Percentiles rank a stretch among this genome's conserved stretches.
phyloP scores from a whole-genome alignment of 2,797 vertebrate species.

The Triplophysa bombifrons region DNA sequence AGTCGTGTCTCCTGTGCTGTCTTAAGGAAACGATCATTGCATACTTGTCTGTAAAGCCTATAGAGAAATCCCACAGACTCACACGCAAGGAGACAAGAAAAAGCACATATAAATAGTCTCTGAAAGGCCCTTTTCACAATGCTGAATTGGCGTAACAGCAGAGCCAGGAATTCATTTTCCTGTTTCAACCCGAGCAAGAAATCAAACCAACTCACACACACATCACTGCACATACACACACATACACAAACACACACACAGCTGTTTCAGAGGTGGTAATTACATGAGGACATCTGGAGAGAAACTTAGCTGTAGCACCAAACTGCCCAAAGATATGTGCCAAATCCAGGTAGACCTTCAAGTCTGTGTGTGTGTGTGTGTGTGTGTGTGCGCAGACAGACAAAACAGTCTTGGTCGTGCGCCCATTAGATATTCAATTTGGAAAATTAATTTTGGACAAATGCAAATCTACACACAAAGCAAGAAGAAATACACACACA shows the following conservation, averaged over 20 bases:
- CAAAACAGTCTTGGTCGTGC: slow-evolving; percentile 7
- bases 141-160: slow-evolving; percentile 38
- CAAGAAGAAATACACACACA: background rate
- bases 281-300: slow-evolving; percentile 56
- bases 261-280: slow-evolving; percentile 54
- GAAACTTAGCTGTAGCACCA: slow-evolving; percentile 31
- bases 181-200: slow-evolving; percentile 53
- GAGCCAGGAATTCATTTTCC: slow-evolving; percentile 45
- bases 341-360: slow-evolving; percentile 31
- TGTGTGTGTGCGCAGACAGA: background rate
- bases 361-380: slow-evolving; percentile 29
- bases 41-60: too few relatives aligned
- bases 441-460: slow-evolving; percentile 6
- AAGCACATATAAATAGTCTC: slow-evolving; percentile 26
- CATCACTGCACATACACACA: slow-evolving; percentile 25
- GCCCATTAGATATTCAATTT: slow-evolving; percentile 1
- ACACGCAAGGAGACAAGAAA: background rate
- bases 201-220: slow-evolving; percentile 27
- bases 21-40: too few relatives aligned
- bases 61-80: background rate
- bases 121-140: slow-evolving; percentile 25
- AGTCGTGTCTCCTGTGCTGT: too few relatives aligned
- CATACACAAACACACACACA: slow-evolving; percentile 44
- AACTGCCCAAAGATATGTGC: slow-evolving; percentile 42
- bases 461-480: slow-evolving; percentile 17